A percentile compares a stretch with the other conserved stretches of the same genome.
Evolutionary conservation across 2,113 vertebrate species (phyloP).

Genomic region (Xiphorhynchus elegans): DNA sequence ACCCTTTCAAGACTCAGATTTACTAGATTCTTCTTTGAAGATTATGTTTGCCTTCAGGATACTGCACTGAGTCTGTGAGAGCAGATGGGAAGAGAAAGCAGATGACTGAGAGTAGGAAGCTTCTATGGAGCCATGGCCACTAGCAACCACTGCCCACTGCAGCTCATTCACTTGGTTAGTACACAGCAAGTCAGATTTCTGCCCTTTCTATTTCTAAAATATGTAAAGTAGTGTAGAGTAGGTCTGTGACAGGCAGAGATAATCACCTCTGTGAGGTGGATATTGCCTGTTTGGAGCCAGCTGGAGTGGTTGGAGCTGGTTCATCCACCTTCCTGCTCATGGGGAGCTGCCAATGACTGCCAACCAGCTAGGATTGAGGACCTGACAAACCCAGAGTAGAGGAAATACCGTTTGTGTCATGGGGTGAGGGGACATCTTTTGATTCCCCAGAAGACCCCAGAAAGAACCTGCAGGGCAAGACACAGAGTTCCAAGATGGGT

Average conservation of each 20-base stretch:
- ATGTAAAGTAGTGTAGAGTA: neutral
- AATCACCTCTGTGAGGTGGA: neutral
- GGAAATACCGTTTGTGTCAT: neutral
- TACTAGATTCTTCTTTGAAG: neutral
- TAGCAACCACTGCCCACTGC: fast-evolving
- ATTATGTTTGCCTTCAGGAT: neutral
- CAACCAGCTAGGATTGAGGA: neutral
- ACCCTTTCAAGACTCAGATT: neutral
- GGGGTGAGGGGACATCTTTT: fast-evolving
- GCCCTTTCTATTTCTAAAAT: neutral
- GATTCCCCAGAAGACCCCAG: fast-evolving
- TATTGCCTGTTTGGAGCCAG: neutral
- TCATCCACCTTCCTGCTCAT: neutral
- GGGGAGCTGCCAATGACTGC: neutral
- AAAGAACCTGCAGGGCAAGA: neutral
- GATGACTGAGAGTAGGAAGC: neutral
- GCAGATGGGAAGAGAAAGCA: neutral
- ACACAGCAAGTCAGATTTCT: neutral
- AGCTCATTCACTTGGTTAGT: neutral
- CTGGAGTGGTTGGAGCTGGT: neutral
- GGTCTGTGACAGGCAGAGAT: neutral
- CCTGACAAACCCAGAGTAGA: fast-evolving
- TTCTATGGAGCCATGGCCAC: neutral
- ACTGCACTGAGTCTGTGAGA: neutral
- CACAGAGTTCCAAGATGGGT: neutral